Evolutionary conservation across 2,888 invertebrate species (phyloP), one percentile per base, ranked within the genome.

Genomic region (Pammene aurita): DNA sequence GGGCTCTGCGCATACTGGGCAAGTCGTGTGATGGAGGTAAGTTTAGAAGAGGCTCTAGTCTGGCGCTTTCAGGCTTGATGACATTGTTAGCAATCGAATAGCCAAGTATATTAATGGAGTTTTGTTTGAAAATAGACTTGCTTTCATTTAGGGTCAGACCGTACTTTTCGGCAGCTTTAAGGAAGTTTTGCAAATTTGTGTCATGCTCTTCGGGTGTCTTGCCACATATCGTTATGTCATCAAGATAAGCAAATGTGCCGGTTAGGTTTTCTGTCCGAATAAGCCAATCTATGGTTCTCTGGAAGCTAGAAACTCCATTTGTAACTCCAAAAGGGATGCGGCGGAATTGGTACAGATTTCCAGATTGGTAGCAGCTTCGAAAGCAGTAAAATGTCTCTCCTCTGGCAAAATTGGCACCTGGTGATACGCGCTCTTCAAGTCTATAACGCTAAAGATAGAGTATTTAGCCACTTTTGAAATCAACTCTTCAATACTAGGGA

Each of bases 271-370:
- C 48, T 48, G n/a, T 48, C 14, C 48, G 48, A 7, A 48, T 48
- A n/a, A 48, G 44, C 44, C 44, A 44, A 44, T 44, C 44, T 44
- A 44, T 44, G 44, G 44, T 44, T 44, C 44, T 44, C 44, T 44
- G 44, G 13, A 44, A 44, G 44, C 44, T 44, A 13, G 44, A 44
- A 44, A 44, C 44, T 11, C 44, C 44, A 13, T 44, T 44, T 1
- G 44, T 44, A 13, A 44, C 44, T 10, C 44, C 44, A 5, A 44
- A 44, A 44, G 44, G 44, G 13, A 44, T 44, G 1, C 44, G 44
- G 44, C 13, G 13, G 13, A 44, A 44, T 13, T 44, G 44, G 13
- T 44, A 44, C 13, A 44, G 1, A 44, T 44, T 44, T 44, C 44
- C 44, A 13, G n/a, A n/a, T n/a, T n/a, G n/a, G n/a, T n/a, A n/a